Evolutionary conservation across 1,140 invertebrate species (phyloP).

Genomic region (Meloidogyne hapla): DNA sequence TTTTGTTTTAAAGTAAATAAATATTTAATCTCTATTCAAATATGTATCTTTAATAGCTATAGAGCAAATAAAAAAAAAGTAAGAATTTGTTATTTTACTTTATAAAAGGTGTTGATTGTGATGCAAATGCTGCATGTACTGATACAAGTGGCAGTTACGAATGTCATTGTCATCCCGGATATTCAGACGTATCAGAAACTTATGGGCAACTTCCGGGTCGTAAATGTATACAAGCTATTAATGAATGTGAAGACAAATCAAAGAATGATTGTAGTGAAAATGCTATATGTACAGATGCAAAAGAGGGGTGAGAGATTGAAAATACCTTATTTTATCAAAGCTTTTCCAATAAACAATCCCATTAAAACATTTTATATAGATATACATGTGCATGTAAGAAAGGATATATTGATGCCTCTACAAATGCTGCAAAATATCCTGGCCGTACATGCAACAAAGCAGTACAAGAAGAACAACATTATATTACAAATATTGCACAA

Average conservation of each 20-base stretch:
- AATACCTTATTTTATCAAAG: too few species aligned
- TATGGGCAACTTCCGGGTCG: conserved; percentile 58
- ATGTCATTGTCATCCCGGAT: conserved; percentile 61
- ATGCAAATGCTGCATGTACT: conserved; percentile 58
- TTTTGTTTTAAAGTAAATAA: too few species aligned
- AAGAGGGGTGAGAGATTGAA: conserved; percentile 53
- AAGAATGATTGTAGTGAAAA: conserved; percentile 85
- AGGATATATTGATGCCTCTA: conserved; percentile 62
- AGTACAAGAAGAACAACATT: conserved; percentile 32
- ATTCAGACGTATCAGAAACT: conserved; percentile 60
- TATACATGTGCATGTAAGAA: conserved; percentile 52
- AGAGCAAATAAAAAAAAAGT: too few species aligned
- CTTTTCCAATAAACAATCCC: not conserved
- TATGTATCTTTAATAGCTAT: too few species aligned
- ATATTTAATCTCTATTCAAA: too few species aligned
- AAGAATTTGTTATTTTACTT: too few species aligned
- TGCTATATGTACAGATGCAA: conserved; percentile 79
- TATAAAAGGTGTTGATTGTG: conserved; percentile 52
- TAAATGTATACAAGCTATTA: conserved; percentile 72
- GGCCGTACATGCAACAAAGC: conserved; percentile 60
- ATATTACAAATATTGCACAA: conserved; percentile 8
- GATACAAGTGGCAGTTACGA: conserved; percentile 55
- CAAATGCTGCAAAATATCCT: conserved; percentile 60
- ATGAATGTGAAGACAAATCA: conserved; percentile 81
- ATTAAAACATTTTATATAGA: not conserved